Evolutionary conservation across 2,888 invertebrate genomes (phyloP), one percentile per base, ranked within the genome.

Genomic region (Dichetophora obliterata): DNA sequence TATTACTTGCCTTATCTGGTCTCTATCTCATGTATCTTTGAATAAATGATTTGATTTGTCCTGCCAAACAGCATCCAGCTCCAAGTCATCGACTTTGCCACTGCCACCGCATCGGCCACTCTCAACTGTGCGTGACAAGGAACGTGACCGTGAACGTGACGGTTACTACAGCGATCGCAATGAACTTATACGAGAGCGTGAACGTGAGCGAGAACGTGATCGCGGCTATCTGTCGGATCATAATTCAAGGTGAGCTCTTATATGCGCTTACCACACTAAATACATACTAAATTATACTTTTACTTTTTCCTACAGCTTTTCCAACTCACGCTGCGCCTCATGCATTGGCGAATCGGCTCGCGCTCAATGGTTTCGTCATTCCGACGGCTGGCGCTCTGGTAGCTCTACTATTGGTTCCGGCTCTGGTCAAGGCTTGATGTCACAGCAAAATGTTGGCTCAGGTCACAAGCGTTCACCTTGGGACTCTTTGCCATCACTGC

Each of bases 141-240:
- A 82, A 43, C 89, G 91, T 82, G 91, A 92, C 81, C 91, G 92
- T 78, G 93, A 93, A 81, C 92, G 95, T 27, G 96, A 96, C 86
- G 96, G 96, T 71, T 96, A 96, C 88, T 96, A 96, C 88, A 92
- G 96, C 87, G 96, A 96, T 90, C 93, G 96, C 82, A 96, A 96
- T 88, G 96, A 96, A 89, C 90, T 96, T 82, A 92, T 95, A 86
- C 90, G 94, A 24, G 94, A 93, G 84, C 90, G 95, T 78, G 95
- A 95, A 86, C 92, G 95, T 71, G 94, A 94, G 80, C 88, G 93
- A 27, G 92, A 92, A 81, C 88, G 91, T 83, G 94, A 94, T 88
- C 91, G 94, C 76, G 95, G 95, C 80, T 94, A 95, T 87, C 91
- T 94, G 80, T 94, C 94, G 84, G 95, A 95, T 89, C 94, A 94